A percentile compares a stretch with the other conserved stretches of the same genome.
phyloP scores from a whole-genome alignment of 2,888 invertebrate genomes.

The Spisula solida region DNA sequence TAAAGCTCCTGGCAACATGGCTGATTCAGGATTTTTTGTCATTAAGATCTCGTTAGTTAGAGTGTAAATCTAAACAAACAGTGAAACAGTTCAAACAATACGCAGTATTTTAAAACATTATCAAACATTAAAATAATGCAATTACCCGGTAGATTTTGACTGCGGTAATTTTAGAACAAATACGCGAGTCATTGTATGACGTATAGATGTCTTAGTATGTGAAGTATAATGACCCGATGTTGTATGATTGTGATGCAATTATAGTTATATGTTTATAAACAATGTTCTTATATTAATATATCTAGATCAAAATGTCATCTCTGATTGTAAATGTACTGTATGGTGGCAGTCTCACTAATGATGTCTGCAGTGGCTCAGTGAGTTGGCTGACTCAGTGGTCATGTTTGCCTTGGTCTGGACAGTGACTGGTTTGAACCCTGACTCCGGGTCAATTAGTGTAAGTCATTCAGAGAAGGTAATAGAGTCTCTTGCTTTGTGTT shows the following conservation, averaged over 20 bases:
- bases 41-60: conserved; percentile 59
- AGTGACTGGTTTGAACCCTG: too few relatives aligned
- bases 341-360: too few relatives aligned
- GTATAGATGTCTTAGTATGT: neutral
- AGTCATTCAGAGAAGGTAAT: too few relatives aligned
- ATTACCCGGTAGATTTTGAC: conserved; percentile 31
- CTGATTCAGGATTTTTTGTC: conserved; percentile 30
- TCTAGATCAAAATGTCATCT: neutral
- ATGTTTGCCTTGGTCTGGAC: too few relatives aligned
- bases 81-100: conserved; percentile 54
- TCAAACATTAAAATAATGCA: conserved; percentile 38
- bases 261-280: conserved; percentile 6
- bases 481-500: too few relatives aligned
- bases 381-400: too few relatives aligned
- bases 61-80: conserved; percentile 61
- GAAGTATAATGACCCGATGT: neutral
- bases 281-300: neutral
- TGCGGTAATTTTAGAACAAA: conserved; percentile 13
- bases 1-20: conserved; percentile 43
- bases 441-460: too few relatives aligned
- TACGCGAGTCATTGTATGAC: neutral
- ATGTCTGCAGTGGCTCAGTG: too few relatives aligned
- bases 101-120: conserved; percentile 37
- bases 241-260: neutral
- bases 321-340: neutral